phyloP scores from a whole-genome alignment of 2,888 invertebrate species.

The Trichogramma dendrolimi region DNA sequence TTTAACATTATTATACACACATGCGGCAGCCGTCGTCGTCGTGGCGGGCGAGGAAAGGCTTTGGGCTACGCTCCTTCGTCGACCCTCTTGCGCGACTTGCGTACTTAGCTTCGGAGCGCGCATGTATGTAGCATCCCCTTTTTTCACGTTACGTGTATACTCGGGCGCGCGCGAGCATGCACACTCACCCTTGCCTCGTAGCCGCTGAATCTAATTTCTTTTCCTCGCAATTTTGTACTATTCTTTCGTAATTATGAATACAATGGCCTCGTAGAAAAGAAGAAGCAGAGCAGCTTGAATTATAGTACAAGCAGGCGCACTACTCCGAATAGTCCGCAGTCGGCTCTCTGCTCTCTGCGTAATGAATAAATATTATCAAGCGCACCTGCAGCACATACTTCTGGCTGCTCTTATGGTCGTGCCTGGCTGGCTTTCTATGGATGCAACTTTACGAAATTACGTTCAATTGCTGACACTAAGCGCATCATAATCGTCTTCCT shows the following conservation, averaged over 20 bases:
- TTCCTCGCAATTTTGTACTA: constrained; percentile 24
- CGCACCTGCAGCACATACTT: constrained; percentile 22
- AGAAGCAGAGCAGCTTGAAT: constrained; percentile 12
- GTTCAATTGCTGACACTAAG: too few relatives aligned
- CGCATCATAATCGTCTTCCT: too few relatives aligned
- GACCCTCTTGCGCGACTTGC: neutral
- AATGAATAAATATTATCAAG: constrained; percentile 31
- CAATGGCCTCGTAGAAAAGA: constrained; percentile 2
- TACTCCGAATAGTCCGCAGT: neutral
- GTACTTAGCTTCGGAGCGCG: too few relatives aligned
- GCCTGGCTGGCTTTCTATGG: too few relatives aligned
- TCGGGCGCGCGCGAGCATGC: constrained; percentile 1
- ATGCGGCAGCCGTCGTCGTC: constrained; percentile 20
- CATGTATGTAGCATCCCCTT: too few relatives aligned
- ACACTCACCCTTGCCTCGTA: neutral
- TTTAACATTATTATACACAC: constrained; percentile 52
- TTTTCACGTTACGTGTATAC: neutral
- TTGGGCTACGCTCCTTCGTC: constrained; percentile 9
- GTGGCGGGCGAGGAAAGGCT: constrained; percentile 17
- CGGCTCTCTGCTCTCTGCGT: neutral
- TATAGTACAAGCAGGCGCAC: constrained; percentile 12
- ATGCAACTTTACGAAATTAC: too few relatives aligned
- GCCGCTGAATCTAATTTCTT: constrained; percentile 26
- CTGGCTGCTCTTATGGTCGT: too few relatives aligned
- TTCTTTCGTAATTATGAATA: constrained; percentile 30